phyloP scores from a whole-genome alignment of 1,140 invertebrate genomes.

The Calycopis cecrops region DNA sequence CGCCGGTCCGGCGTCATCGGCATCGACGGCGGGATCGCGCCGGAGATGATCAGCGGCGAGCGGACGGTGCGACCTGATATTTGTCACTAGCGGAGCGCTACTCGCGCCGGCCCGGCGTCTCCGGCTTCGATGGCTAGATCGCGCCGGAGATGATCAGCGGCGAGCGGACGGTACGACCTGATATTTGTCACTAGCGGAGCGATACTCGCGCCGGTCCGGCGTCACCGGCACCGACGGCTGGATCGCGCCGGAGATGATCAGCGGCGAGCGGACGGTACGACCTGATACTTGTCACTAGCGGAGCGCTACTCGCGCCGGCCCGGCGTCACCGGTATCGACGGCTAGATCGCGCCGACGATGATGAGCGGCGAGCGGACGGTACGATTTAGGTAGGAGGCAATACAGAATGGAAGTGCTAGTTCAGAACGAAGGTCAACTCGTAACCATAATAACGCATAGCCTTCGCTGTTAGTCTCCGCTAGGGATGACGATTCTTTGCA shows the following conservation, averaged over 20 bases:
- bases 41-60: slow-evolving; percentile 92
- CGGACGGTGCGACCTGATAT: slow-evolving; percentile 77
- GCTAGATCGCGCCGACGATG: slow-evolving; percentile 99
- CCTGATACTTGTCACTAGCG: slow-evolving; percentile 5
- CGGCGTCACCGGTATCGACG: slow-evolving; percentile 95
- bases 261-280: no score
- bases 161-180: slow-evolving; percentile 79
- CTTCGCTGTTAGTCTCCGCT: no score
- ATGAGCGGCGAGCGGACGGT: slow-evolving; percentile 85
- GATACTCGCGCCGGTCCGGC: not conserved
- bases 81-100: slow-evolving; percentile 75
- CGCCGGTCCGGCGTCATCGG: slow-evolving; percentile 92
- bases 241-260: not conserved
- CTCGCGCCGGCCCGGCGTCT: slow-evolving; percentile 91
- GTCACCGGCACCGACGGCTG: not conserved
- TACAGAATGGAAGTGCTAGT: no score
- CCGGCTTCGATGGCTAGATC: slow-evolving; percentile 99
- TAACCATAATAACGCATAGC: no score
- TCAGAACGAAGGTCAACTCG: no score
- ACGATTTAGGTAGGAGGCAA: slow-evolving; percentile 34
- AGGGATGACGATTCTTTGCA: no score
- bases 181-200: no score
- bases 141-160: slow-evolving; percentile 96
- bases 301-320: slow-evolving; percentile 89
- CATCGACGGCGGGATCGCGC: slow-evolving; percentile 99